Evolutionary conservation across 2,113 vertebrate genomes (phyloP), one percentile per base, ranked within the genome.

Genomic region (Fregata magnificens): DNA sequence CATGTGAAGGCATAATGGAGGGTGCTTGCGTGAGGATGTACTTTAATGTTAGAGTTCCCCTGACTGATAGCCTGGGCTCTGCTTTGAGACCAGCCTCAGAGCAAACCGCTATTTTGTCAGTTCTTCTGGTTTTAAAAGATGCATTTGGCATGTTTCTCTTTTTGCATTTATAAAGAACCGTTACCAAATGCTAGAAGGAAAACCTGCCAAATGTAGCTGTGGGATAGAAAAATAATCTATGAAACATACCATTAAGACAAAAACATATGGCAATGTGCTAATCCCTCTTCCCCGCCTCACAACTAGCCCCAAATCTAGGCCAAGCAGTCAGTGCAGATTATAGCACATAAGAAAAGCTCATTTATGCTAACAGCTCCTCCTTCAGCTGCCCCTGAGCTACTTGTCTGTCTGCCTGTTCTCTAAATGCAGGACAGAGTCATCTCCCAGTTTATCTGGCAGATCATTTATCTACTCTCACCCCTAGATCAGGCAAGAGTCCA

Each of bases 221-320:
- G 91, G 95, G 93, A 92, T 90, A 96, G 89, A 92, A 94, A 93
- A 91, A 94, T 93, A 90, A 96, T 96, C 97, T 95, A 96, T 92
- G 89, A 97, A 95, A 96, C 94, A 88, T 90, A 97, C 91, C 95
- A 96, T 97, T 97, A 97, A 95, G 95, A 96, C 93, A 97, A 97
- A 97, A 97, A 93, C 96, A 96, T 97, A 97, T 97, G 97, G 96
- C 95, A 96, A 88, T 90, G 96, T 95, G 95, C 91, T 96, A 96
- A 97, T 93, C 97, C 94, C 76, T 90, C 94, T 96, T 95, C 93
- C 67, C 90, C 88, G 92, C 92, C 92, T 97, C 87, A 86, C 87
- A 94, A 96, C 93, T 92, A 96, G 95, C 79, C 94, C 88, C 79
- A 86, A 81, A 95, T 97, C 92, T 96, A 97, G 97, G 94, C 82